Base-by-base conservation (phyloP, 1,140 invertebrate genomes). In the Artemia franciscana region DNA sequence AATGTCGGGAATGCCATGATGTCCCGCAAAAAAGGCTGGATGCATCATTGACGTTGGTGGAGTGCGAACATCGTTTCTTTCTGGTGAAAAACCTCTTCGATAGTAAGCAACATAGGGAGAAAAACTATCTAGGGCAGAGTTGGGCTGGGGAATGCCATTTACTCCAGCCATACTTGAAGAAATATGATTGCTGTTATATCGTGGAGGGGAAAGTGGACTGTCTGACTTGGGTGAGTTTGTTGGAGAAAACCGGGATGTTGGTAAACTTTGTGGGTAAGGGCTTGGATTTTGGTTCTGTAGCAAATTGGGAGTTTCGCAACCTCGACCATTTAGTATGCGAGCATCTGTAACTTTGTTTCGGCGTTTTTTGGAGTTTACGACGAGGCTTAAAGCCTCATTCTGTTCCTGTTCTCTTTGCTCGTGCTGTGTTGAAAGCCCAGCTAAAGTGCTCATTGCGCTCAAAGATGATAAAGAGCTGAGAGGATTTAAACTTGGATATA, bases 331-430 rank as follows among this genome's bases (percentile, higher is more conserved):
- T 12, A 51, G 12, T 51, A 12, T 88, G 64, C 92, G 80, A 51
- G 91, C 94, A 72, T 96, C 91, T 15, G 91, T 96, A 62, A 96
- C 78, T 82, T 96, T 96, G 71, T 95, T 26, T 28, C 60, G 26
- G 56, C 56, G 95, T 77, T 91, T 92, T 75, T 94, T 94, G 0
- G 89, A 88, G 24, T 86, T 85, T 64, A 95, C 89, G 24, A 95
- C 89, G 65, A 95, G 79, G 68, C 89, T 89, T 9, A 95, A 79
- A 0, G 91, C 86, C 73, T 95, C 91, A 70, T 91, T 92, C 73
- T 95, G 91, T 73, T 93, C 90, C 2, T 84, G 82, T 5, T 63
- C 58, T 60, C 75, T 73, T 21, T 65, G 66, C 56, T 67, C 66
- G n/a, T 64, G 58, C 5, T 51, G 69, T 80, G 62, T 71, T 65